A percentile compares a stretch with the other conserved stretches of the same genome.
Conservation (phyloP, 2,113 vertebrate genomes). For the Nothoprocta pentlandii region DNA sequence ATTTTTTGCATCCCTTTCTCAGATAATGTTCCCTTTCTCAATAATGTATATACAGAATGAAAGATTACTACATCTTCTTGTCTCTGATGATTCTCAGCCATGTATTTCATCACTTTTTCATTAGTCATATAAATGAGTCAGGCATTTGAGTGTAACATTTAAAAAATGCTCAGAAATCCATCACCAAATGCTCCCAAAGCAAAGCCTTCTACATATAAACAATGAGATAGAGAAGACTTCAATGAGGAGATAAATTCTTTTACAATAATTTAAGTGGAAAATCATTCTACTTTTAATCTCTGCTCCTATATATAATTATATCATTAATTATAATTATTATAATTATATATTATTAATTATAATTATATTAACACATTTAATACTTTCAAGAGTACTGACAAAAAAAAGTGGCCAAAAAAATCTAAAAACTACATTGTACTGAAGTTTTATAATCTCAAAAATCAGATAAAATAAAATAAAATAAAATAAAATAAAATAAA, state of each 20-base stretch:
- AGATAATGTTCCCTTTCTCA: background rate
- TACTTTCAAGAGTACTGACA: too few relatives aligned
- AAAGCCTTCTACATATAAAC: background rate
- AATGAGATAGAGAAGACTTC: background rate
- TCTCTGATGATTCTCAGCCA: background rate
- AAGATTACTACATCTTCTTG: background rate
- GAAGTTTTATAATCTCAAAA: background rate
- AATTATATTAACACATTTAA: too few relatives aligned
- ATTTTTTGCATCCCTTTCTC: background rate
- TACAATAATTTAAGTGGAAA: background rate
- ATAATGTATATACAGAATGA: background rate
- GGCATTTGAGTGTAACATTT: background rate
- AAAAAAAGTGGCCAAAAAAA: too few relatives aligned
- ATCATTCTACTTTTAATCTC: background rate
- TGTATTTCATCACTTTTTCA: background rate
- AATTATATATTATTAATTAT: too few relatives aligned
- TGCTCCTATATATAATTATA: background rate
- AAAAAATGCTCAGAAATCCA: constrained; percentile 12
- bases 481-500: too few relatives aligned
- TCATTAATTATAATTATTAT: too few relatives aligned
- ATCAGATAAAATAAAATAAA: background rate
- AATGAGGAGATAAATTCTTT: background rate
- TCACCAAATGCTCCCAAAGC: background rate
- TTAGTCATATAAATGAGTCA: background rate
- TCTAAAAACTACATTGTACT: background rate